A percentile compares a stretch with the other conserved stretches of the same genome.
Conservation (phyloP, 2,113 vertebrate species). For the Bostrychus sinensis region DNA sequence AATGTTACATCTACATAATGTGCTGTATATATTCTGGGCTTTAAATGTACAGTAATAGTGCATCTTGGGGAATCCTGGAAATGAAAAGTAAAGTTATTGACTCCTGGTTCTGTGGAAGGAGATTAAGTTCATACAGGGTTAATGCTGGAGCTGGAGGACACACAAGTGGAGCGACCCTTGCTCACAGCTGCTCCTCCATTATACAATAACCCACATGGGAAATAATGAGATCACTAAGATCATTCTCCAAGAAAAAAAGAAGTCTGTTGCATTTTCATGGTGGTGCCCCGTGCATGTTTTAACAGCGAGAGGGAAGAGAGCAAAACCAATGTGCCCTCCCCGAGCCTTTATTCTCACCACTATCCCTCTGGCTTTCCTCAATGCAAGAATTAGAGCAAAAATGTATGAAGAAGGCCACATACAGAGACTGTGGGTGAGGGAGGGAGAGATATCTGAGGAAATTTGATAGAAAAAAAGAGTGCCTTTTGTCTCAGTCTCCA, state of each 20-base stretch:
- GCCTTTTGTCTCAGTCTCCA: too few species aligned
- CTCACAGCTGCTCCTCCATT: conserved; percentile 36
- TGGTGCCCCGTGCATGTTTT: conserved; percentile 39
- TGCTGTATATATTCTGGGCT: too few species aligned
- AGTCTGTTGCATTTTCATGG: conserved; percentile 43
- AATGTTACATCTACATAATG: too few species aligned
- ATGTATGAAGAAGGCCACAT: conserved; percentile 7
- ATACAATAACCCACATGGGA: conserved; percentile 50
- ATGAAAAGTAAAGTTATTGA: too few species aligned
- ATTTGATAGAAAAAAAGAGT: not conserved
- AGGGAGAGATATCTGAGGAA: not conserved
- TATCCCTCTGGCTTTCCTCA: conserved; percentile 22
- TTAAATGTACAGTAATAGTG: too few species aligned
- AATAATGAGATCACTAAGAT: conserved; percentile 59
- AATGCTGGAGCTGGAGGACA: conserved; percentile 19
- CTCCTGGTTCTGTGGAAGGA: not conserved
- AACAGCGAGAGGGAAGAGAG: conserved; percentile 34
- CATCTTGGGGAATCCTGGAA: too few species aligned
- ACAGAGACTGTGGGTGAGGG: not conserved
- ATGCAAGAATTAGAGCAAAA: conserved; percentile 29
- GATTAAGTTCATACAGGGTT: conserved; percentile 18
- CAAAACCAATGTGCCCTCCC: conserved; percentile 23
- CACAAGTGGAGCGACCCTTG: conserved; percentile 16
- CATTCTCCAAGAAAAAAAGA: conserved; percentile 45
- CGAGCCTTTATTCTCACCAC: not conserved